A percentile compares a stretch with the other conserved stretches of the same genome.
phyloP scores from a whole-genome alignment of 2,888 invertebrate genomes.

The Mesochorus sp. region DNA sequence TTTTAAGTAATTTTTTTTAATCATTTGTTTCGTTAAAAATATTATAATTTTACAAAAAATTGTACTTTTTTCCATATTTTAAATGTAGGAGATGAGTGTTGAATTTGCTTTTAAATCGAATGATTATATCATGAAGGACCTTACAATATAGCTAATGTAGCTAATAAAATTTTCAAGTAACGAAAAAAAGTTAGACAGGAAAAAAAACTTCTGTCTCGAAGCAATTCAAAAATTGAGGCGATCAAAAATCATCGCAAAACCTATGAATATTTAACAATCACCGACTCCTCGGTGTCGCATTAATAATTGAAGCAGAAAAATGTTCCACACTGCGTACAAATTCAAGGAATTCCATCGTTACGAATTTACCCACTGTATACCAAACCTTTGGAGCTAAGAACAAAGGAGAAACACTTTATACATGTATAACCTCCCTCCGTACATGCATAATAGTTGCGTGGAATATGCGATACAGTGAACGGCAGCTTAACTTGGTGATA shows the following conservation, averaged over 20 bases:
- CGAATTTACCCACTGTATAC: not conserved
- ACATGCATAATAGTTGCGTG: constrained; percentile 26
- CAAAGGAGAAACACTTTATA: constrained; percentile 35
- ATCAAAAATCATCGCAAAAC: not conserved
- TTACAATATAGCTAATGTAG: no score
- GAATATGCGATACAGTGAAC: not conserved
- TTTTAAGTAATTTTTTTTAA: no score
- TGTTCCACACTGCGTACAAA: not conserved
- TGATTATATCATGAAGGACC: no score
- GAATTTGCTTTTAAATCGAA: no score
- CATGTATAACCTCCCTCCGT: constrained; percentile 14
- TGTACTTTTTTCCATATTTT: no score
- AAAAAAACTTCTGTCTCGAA: not conserved
- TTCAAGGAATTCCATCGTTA: not conserved
- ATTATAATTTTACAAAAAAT: no score
- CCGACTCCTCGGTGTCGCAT: not conserved
- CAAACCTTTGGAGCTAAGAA: not conserved
- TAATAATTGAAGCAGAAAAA: not conserved
- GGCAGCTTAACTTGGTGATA: not conserved
- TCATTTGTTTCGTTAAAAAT: no score
- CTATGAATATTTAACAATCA: not conserved
- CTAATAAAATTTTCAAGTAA: no score
- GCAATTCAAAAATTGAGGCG: not conserved
- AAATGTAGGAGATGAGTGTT: no score
- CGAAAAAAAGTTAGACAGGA: not conserved